These are phyloP conservation scores for Pituophis catenifer DNA, from an alignment of 2,113 vertebrate species.

Conservation along the genomic window DNA sequence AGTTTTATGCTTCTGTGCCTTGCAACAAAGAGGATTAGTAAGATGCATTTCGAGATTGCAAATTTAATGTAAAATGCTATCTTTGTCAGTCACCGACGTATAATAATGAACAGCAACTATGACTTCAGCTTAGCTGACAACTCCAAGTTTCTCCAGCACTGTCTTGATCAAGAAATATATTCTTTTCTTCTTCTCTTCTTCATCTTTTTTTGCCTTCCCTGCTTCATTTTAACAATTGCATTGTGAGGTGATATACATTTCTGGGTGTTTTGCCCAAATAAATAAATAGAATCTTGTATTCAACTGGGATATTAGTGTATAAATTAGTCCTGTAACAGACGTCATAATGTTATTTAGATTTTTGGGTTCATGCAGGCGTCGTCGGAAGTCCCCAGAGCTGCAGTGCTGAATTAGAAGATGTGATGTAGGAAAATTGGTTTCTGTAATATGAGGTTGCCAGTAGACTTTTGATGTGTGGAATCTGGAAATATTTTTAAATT, in stretches of 20 bases:
- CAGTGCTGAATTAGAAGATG: constrained; percentile 93
- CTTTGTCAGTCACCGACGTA: constrained; percentile 71
- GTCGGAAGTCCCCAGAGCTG: constrained; percentile 95
- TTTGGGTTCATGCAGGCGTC: constrained; percentile 90
- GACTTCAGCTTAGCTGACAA: constrained; percentile 50
- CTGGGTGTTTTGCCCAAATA: constrained; percentile 85
- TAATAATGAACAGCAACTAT: constrained; percentile 61
- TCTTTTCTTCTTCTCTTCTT: constrained; percentile 61
- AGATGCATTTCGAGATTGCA: constrained; percentile 66
- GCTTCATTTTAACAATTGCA: constrained; percentile 64
- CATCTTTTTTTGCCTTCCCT: constrained; percentile 41
- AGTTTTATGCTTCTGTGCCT: constrained; percentile 9
- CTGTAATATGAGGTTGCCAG: constrained; percentile 94
- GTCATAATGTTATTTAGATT: constrained; percentile 95
- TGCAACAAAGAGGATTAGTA: constrained; percentile 65
- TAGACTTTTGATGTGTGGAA: constrained; percentile 78
- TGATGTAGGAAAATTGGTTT: constrained; percentile 98
- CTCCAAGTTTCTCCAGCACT: constrained; percentile 66
- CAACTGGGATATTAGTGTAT: constrained; percentile 93
- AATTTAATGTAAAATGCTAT: constrained; percentile 67
- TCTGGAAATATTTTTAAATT: constrained; percentile 78
- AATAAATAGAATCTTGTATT: constrained; percentile 93
- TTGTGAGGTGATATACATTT: constrained; percentile 77
- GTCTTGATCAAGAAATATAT: constrained; percentile 63
- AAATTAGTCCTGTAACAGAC: constrained; percentile 97